Conservation (phyloP, 2,113 vertebrate species). For the Cephalopterus ornatus region DNA sequence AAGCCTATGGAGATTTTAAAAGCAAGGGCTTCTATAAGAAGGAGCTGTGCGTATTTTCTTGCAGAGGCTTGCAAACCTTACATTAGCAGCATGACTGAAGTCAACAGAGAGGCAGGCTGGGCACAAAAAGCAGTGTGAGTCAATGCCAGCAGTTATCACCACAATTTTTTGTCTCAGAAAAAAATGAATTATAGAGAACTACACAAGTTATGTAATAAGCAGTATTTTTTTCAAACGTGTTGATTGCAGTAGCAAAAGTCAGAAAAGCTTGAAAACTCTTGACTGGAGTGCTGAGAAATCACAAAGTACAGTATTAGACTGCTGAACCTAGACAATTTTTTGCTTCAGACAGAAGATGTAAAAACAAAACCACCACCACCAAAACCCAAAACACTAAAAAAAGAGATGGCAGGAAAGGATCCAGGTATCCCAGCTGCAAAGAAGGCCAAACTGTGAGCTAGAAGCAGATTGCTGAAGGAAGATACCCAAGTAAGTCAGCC, state of each 20-base stretch:
- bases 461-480: slow-evolving; percentile 15
- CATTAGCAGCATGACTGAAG: neutral
- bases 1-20: neutral
- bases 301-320: neutral
- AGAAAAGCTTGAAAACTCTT: neutral
- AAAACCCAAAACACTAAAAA: neutral
- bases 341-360: neutral
- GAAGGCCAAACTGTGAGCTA: neutral
- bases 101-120: neutral
- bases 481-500: neutral
- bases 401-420: neutral
- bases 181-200: neutral
- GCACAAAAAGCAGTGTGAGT: neutral
- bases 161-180: neutral
- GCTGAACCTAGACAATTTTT: neutral
- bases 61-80: neutral
- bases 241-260: neutral
- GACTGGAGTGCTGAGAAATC: neutral
- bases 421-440: slow-evolving; percentile 5
- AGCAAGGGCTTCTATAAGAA: neutral
- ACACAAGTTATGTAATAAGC: neutral
- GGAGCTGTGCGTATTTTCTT: neutral
- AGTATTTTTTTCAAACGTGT: neutral
- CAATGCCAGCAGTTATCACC: neutral
- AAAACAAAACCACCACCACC: neutral